These are phyloP conservation scores for Tonatia bakeri DNA, from an alignment of 2,113 vertebrate genomes.

Conservation along the genomic window DNA sequence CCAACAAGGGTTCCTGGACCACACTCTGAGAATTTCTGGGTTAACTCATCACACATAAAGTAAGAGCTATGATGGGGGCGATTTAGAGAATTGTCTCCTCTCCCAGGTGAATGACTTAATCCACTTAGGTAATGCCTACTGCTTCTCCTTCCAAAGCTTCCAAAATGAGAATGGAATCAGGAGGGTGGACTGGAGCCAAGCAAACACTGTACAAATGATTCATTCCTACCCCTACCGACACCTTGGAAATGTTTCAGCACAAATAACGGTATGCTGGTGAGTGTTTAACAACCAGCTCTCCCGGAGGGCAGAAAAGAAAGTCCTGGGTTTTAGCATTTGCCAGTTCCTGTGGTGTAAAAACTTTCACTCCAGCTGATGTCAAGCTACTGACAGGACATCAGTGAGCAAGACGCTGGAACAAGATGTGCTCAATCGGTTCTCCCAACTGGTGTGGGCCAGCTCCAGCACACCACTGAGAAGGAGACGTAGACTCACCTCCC, in stretches of 20 bases:
- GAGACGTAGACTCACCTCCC: not conserved
- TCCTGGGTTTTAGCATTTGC: not conserved
- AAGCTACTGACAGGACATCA: not conserved
- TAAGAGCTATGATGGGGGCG: not conserved
- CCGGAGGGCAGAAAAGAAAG: not conserved
- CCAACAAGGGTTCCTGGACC: not conserved
- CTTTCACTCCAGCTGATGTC: not conserved
- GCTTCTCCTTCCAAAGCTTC: constrained; percentile 11
- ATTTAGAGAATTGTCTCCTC: not conserved
- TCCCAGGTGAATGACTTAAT: not conserved
- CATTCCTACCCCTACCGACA: not conserved
- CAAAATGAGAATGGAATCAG: not conserved
- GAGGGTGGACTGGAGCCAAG: not conserved
- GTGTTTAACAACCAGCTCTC: not conserved
- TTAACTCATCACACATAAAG: not conserved
- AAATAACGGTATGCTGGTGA: not conserved
- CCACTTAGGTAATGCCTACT: not conserved
- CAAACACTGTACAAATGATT: not conserved
- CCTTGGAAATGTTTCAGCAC: not conserved
- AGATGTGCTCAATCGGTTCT: not conserved
- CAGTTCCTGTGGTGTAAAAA: not conserved
- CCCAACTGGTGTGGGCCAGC: not conserved
- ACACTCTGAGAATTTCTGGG: not conserved
- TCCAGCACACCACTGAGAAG: not conserved
- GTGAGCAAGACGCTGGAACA: not conserved